Evolutionary conservation across 1,140 invertebrate genomes (phyloP), one percentile per base, ranked within the genome.

Genomic region (Ceratosolen solmsi): DNA sequence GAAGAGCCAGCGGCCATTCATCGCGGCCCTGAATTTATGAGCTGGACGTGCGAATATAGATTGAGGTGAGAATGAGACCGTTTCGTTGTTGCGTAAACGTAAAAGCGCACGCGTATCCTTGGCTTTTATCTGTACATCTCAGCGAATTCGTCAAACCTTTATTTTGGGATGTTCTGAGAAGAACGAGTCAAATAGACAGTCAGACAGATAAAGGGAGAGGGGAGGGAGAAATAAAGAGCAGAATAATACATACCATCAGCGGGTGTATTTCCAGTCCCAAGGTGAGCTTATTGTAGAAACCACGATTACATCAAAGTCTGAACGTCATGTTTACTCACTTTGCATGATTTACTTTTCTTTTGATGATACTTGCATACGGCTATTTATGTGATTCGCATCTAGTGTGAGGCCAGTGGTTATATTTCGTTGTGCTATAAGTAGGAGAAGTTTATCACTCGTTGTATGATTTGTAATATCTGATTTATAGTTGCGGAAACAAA

Each of bases 51-150:
- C 89, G 89, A 89, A 90, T 89, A 90, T 90, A 90, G 89, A 90
- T 90, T 90, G 89, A 89, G 86, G 89, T 88, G 89, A 87, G 89
- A 89, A 90, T 90, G 89, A 90, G 89, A 90, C 84, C 84, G 88
- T 89, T 90, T 90, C 90, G 88, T 89, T 72, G 80, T 17, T 20
- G 30, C 27, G 72, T 74, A 38, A 78, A 60, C 33, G 38, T 68
- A 80, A 77, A 82, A 65, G n/a, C 41, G 75, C 82, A 65, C 54
- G 84, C 84, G 83, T 84, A 58, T 84, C 25, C 13, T 33, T 5
- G 0, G 15, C 33, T 15, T 51, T 68, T 89, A 89, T 89, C 88
- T 81, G 84, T 72, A 83, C 88, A 88, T 89, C 88, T 90, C 89
- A 89, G 86, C 86, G 85, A 89, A 89, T 90, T 88, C 85, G 79